A percentile compares a stretch with the other conserved stretches of the same genome.
Conservation (phyloP, 92 coral and sea anemone species). For the Heliopora coerulea region DNA sequence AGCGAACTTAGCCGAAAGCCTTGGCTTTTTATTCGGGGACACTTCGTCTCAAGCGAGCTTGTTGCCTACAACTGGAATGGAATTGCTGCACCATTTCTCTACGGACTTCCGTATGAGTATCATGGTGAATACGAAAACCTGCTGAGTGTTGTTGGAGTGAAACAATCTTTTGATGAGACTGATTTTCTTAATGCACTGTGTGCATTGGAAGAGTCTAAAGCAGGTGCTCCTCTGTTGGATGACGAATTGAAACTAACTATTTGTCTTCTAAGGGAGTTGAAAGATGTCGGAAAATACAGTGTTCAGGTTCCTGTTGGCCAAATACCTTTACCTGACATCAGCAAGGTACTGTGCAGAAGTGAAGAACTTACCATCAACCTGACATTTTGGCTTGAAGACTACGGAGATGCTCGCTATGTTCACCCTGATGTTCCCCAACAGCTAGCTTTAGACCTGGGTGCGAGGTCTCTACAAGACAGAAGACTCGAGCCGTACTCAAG, state of each 20-base stretch:
- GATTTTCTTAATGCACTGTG: slow-evolving; percentile 53
- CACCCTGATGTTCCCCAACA: slow-evolving; percentile 58
- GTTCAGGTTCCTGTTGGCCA: slow-evolving; percentile 44
- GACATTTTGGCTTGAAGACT: slow-evolving; percentile 64
- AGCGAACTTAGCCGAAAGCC: slow-evolving; percentile 12
- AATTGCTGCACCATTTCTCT: slow-evolving; percentile 57
- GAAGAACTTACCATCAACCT: slow-evolving; percentile 63
- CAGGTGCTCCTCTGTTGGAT: slow-evolving; percentile 28
- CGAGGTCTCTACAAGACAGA: slow-evolving; percentile 19
- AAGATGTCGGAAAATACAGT: slow-evolving; percentile 20
- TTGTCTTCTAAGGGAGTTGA: slow-evolving; percentile 55
- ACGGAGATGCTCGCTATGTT: slow-evolving; percentile 43
- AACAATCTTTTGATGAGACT: slow-evolving; percentile 43
- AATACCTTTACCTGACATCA: slow-evolving; percentile 71
- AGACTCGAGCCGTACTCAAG: not conserved
- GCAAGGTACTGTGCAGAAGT: slow-evolving; percentile 51
- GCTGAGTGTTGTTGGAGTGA: slow-evolving; percentile 47
- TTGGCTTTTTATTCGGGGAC: slow-evolving; percentile 59
- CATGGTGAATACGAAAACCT: slow-evolving; percentile 20
- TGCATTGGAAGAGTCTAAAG: slow-evolving; percentile 44
- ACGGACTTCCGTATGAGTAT: slow-evolving; percentile 43
- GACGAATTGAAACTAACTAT: slow-evolving; percentile 55
- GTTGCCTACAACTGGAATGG: slow-evolving; percentile 48
- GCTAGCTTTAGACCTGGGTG: slow-evolving; percentile 67
- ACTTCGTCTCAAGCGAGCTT: slow-evolving; percentile 42